Evolutionary conservation across 2,888 invertebrate genomes (phyloP), one percentile per base, ranked within the genome.

Genomic region (Drosophila borealis): DNA sequence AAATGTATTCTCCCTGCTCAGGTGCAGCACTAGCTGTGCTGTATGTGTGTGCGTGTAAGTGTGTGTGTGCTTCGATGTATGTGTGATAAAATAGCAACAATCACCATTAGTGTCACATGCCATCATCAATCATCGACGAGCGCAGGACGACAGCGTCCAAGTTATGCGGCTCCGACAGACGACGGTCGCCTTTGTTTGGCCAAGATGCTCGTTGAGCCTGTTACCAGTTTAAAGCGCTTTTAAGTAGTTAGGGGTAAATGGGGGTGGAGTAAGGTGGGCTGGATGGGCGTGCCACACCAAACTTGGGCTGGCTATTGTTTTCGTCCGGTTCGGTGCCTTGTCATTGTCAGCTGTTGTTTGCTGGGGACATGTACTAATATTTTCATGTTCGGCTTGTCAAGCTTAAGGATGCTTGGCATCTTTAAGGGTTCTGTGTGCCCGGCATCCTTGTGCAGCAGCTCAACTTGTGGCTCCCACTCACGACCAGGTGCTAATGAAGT

Each of bases 81-180:
- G 68, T 82, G 77, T 90, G 88, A 89, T 88, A 88, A 88, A 90
- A 84, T 69, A 82, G 80, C 89, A 89, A 90, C 89, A 89, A 89
- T 89, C 87, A 82, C 90, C 89, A 90, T 89, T 89, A 90, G 87
- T 88, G 90, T 89, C 89, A 88, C 74, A 74, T 59, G 78, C 66
- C 76, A 77, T 89, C 90, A 89, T 89, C 90, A 89, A 89, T 89
- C 90, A 89, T 89, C 74, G 78, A 80, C 70, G 8, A 29, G 54
- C 61, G 63, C 67, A 71, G 71, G 67, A 70, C 67, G 56, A 66
- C 70, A 78, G 60, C 39, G 79, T 78, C 79, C 76, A 64, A 59
- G 60, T 56, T 48, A 44, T 70, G 53, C 36, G 25, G 49, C 36
- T 39, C 10, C 65, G 73, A 70, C 57, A 50, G 29, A 44, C 37